A percentile compares a stretch with the other conserved stretches of the same genome.
These are phyloP conservation scores for Drosophila differens DNA, from an alignment of 2,888 invertebrate species.

Conservation along the genomic window DNA sequence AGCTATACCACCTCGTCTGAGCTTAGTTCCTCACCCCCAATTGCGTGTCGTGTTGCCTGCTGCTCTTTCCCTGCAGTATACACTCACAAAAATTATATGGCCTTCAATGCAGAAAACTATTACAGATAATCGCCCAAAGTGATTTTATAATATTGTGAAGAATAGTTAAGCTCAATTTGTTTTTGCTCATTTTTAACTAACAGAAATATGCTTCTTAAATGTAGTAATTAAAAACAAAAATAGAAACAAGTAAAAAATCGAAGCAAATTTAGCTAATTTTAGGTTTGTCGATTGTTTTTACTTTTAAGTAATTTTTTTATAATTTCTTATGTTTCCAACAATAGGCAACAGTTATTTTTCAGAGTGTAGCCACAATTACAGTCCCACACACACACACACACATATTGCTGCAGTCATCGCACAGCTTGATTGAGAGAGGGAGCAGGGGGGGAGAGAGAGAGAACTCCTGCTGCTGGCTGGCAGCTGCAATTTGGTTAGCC, in stretches of 20 bases:
- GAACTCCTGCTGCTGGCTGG: constrained; percentile 41
- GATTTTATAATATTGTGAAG: background rate
- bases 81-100: background rate
- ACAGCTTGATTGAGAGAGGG: background rate
- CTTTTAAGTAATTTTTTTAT: background rate
- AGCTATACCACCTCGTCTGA: constrained; percentile 4
- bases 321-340: background rate
- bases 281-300: background rate
- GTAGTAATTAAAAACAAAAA: background rate
- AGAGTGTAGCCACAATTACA: constrained; percentile 33
- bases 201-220: background rate
- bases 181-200: background rate
- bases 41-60: constrained; percentile 44
- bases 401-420: background rate
- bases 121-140: background rate
- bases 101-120: background rate
- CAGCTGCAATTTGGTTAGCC: constrained; percentile 59
- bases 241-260: background rate
- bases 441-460: background rate
- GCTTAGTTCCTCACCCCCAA: background rate
- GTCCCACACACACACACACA: constrained; percentile 3
- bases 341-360: background rate
- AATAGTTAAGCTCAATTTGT: background rate
- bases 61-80: constrained; percentile 39
- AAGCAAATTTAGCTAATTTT: background rate